Percentiles rank a stretch among this genome's conserved stretches.
phyloP scores from a whole-genome alignment of 2,113 vertebrate genomes.

The Elephas maximus region DNA sequence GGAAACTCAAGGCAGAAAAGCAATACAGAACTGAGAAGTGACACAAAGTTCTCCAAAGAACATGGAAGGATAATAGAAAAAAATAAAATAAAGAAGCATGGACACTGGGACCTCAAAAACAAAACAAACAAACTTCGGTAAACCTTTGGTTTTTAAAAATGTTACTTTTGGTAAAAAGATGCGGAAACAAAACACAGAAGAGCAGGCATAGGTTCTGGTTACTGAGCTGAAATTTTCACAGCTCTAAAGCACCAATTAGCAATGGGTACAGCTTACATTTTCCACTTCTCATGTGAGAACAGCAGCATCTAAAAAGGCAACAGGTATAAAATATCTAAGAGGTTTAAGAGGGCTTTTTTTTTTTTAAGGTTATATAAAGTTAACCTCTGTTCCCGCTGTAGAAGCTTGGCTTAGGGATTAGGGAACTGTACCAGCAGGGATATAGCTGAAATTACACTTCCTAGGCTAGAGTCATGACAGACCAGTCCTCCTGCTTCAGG shows the following conservation, averaged over 20 bases:
- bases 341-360: background rate
- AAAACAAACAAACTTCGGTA: background rate
- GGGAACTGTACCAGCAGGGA: conserved; percentile 25
- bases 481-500: background rate
- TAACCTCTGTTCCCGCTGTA: background rate
- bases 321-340: background rate
- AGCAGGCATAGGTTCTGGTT: background rate
- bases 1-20: background rate
- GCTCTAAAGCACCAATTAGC: background rate
- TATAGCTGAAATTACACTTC: background rate
- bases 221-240: background rate
- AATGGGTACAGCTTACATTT: background rate
- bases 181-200: background rate
- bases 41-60: background rate
- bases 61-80: background rate
- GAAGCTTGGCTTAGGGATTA: conserved; percentile 16
- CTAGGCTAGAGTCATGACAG: conserved; percentile 26
- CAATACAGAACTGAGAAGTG: background rate
- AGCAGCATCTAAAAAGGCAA: background rate
- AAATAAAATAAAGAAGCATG: background rate
- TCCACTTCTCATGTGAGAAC: background rate
- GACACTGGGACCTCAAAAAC: background rate
- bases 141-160: background rate
- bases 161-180: background rate
- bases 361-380: conserved; percentile 22